Evolutionary conservation across 2,888 invertebrate species (phyloP), one percentile per base, ranked within the genome.

Genomic region (Monopis laevigella): DNA sequence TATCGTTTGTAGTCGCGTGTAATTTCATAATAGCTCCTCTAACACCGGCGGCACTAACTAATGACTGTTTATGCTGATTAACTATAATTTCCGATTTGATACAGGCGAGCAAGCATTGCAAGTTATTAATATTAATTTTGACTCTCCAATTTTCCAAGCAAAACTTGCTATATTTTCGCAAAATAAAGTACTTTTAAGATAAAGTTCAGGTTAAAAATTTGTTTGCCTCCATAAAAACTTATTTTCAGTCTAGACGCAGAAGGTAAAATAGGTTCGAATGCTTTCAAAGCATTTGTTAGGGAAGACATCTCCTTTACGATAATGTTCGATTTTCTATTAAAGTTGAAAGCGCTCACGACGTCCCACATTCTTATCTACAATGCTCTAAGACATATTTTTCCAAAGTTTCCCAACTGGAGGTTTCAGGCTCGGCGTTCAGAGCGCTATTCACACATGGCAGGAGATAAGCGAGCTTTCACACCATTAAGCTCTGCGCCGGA

Each of bases 241-340:
- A n/a, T n/a, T n/a, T n/a, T n/a, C n/a, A n/a, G n/a, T n/a, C n/a
- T n/a, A n/a, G 14, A 32, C 32, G 32, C 17, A 13, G 32, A 16
- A 32, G 17, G 32, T 32, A 32, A 32, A n/a, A 32, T 32, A 32
- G 32, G 32, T 32, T 32, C 14, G 18, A 36, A 21, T 60, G 65
- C 68, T 72, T 65, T 60, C 56, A 62, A 69, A 64, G 73, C 68
- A 74, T 77, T 78, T 78, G 75, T 75, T 74, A 72, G 75, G 72
- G 66, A 70, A 73, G 73, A 74, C 78, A 72, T 80, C 73, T 67
- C 75, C 54, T 78, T 77, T 73, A 78, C 74, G 80, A 72, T 80
- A 78, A 78, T 78, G 78, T 78, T 78, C 78, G 78, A 80, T 80
- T 80, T 80, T 80, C 80, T 80, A 80, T 80, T 80, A 80, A 80